Evolutionary conservation across 2,888 invertebrate species (phyloP).

Genomic region (Diplazon laetatorius): DNA sequence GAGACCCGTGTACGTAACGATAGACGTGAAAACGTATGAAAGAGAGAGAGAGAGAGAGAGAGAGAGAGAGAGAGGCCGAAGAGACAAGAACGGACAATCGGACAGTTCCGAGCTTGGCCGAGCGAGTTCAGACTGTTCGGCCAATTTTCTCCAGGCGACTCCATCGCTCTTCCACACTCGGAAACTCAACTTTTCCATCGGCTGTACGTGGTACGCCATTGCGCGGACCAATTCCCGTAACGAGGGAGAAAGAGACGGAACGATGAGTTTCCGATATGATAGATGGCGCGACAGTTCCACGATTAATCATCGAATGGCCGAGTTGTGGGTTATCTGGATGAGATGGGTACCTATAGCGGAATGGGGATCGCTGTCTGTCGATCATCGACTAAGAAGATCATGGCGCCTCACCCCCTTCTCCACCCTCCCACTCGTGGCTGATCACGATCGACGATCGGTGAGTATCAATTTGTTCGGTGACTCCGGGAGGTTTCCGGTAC

Average conservation of each 20-base stretch:
- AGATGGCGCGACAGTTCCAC: conserved; percentile 71
- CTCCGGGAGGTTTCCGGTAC: not conserved
- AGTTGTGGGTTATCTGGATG: conserved; percentile 41
- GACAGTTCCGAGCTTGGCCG: conserved; percentile 9
- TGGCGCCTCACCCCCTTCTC: no score
- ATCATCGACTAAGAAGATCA: conserved; percentile 42
- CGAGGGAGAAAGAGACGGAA: conserved; percentile 26
- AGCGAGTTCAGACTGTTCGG: conserved; percentile 56
- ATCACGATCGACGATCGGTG: conserved; percentile 47
- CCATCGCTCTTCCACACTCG: conserved; percentile 21
- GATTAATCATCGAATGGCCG: conserved; percentile 73
- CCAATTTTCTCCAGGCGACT: conserved; percentile 13
- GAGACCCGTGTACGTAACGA: conserved; percentile 65
- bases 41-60: conserved; percentile 6
- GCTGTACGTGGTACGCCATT: conserved; percentile 1
- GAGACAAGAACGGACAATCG: conserved; percentile 35
- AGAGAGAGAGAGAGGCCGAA: conserved; percentile 20
- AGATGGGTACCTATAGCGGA: not conserved
- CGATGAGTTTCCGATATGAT: conserved; percentile 66
- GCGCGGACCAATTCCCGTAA: no score
- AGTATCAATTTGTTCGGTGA: conserved; percentile 39
- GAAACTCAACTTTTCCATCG: conserved; percentile 10
- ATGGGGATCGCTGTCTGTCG: conserved; percentile 54
- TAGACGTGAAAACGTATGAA: not conserved
- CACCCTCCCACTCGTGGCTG: no score